These are phyloP conservation scores for Pangasius djambal DNA, from an alignment of 2,797 vertebrate species.

Conservation along the genomic window DNA sequence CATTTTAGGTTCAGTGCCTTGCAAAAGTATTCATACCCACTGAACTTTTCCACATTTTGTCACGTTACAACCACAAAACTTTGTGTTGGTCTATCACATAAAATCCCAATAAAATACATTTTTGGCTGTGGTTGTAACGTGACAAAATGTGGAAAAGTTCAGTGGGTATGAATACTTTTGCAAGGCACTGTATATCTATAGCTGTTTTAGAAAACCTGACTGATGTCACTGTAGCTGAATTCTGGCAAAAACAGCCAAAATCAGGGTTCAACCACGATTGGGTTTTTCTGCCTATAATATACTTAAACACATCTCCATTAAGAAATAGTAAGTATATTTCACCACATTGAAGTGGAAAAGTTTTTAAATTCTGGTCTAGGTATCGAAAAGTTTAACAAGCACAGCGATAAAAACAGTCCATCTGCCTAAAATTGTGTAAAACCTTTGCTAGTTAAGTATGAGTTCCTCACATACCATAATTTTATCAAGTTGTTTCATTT, in stretches of 20 bases:
- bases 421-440: too few species aligned
- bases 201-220: not conserved
- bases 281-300: not conserved
- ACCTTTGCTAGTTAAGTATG: too few species aligned
- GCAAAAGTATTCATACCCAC: too few species aligned
- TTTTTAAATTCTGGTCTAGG: not conserved
- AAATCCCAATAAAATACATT: too few species aligned
- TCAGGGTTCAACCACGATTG: not conserved
- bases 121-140: too few species aligned
- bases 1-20: not conserved
- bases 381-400: not conserved
- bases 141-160: too few species aligned
- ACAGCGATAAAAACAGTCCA: not conserved
- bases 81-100: too few species aligned
- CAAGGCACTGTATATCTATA: not conserved
- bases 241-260: not conserved
- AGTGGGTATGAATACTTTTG: too few species aligned
- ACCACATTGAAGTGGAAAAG: not conserved
- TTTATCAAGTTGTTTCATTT: too few species aligned
- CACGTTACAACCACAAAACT: too few species aligned
- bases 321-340: not conserved
- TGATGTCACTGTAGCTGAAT: not conserved
- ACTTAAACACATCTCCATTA: not conserved
- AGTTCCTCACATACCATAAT: too few species aligned
- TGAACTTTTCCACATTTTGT: too few species aligned